Percentiles rank a stretch among this genome's conserved stretches.
Conservation (phyloP, 2,113 vertebrate species). For the Ictidomys tridecemlineatus region DNA sequence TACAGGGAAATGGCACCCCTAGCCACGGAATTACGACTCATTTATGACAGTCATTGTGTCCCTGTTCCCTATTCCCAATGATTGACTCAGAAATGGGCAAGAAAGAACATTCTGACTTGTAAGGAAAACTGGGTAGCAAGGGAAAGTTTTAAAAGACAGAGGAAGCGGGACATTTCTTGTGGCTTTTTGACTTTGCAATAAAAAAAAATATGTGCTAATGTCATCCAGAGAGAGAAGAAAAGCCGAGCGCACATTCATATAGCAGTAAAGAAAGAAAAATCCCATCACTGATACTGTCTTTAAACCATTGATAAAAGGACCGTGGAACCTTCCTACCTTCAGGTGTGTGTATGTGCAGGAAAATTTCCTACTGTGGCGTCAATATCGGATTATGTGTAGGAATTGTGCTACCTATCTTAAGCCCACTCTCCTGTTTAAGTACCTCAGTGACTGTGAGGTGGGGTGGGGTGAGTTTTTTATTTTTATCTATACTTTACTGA, state of each 20-base stretch:
- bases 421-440: background rate
- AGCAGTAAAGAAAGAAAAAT: background rate
- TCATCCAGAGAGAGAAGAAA: background rate
- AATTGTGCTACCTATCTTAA: background rate
- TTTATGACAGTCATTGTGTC: background rate
- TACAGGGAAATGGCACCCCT: background rate
- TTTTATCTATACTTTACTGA: background rate
- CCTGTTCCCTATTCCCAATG: background rate
- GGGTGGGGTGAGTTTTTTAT: background rate
- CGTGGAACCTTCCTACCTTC: background rate
- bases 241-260: background rate
- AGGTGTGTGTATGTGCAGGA: background rate
- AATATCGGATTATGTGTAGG: background rate
- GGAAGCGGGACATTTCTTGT: background rate
- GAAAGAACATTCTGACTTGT: constrained; percentile 15
- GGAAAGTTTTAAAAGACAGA: background rate
- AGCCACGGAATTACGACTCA: background rate
- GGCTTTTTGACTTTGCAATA: background rate
- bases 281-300: background rate
- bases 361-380: background rate
- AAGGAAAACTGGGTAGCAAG: background rate
- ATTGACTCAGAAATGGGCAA: background rate
- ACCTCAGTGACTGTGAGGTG: background rate
- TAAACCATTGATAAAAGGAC: background rate
- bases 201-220: background rate